These are phyloP conservation scores for Salvelinus sp. DNA, from an alignment of 2,113 vertebrate genomes.

Conservation along the genomic window DNA sequence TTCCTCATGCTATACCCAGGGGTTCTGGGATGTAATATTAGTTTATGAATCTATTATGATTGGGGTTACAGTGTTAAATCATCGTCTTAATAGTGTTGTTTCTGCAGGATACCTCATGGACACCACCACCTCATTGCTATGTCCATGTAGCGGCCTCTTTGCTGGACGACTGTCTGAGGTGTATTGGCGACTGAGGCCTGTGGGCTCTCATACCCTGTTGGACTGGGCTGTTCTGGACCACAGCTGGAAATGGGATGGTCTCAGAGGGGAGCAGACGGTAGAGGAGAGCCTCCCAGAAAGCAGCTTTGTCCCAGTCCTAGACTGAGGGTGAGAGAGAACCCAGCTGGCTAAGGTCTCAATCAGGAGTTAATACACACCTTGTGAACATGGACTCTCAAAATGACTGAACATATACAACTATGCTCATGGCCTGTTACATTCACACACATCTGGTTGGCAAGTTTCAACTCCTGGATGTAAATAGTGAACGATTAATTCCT, in stretches of 20 bases:
- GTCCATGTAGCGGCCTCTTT: not conserved
- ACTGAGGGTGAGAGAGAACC: not conserved
- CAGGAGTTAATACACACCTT: not conserved
- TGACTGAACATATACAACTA: not conserved
- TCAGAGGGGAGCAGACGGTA: not conserved
- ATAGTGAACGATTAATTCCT: constrained; percentile 39
- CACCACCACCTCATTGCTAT: not conserved
- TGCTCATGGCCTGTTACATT: not conserved
- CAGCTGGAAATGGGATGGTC: not conserved
- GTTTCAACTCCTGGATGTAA: constrained; percentile 32
- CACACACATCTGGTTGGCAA: not conserved
- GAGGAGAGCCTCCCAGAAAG: not conserved
- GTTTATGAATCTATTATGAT: not conserved
- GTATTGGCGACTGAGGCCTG: not conserved
- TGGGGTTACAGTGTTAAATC: not conserved
- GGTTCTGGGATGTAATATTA: not conserved
- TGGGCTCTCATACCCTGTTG: not conserved
- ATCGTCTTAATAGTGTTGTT: not conserved
- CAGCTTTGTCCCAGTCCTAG: not conserved
- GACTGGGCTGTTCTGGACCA: not conserved
- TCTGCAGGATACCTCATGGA: not conserved
- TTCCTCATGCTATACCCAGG: not conserved
- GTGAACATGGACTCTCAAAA: not conserved
- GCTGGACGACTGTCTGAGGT: not conserved
- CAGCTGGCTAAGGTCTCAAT: not conserved